Evolutionary conservation across 1,140 invertebrate species (phyloP), one percentile per base, ranked within the genome.

Genomic region (Mya arenaria): DNA sequence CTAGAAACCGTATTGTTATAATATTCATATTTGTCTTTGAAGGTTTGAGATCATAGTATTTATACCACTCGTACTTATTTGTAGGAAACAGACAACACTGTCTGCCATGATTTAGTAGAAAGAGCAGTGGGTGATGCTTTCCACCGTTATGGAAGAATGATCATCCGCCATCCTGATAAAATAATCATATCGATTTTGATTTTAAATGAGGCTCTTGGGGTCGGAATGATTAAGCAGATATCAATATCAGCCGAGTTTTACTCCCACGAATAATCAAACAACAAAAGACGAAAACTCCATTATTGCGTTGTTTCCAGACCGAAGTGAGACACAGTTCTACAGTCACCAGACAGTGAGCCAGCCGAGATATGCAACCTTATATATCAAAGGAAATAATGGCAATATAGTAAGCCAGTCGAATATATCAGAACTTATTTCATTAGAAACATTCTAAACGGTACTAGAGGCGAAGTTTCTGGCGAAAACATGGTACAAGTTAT

Each of bases 201-300:
- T 48, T 79, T 85, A 19, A 84, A 84, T n/a, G 52, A 37, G 48
- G 73, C 83, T 13, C 82, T 86, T 5, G 86, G 65, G 3, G 66
- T 87, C 8, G 87, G 80, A 44, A 82, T 86, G 74, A 72, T 87
- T 8, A 78, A 81, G n/a, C 30, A 5, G 30, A 62, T 13, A 56
- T 63, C 30, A 73, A 75, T 37, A 65, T 82, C 5, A 68, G 78
- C 37, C 39, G 60, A 17, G 78, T 77, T 84, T 82, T 30, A 84
- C 78, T 30, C 52, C 71, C 15, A 56, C 60, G 30, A 55, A 55
- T 17, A 73, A 55, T 25, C 71, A 73, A 58, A 55, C 71, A 5
- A 73, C 32, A 17, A 73, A 56, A 58, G 71, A 73, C 32, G 25
- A 30, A 4, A 36, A 58, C 32, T 36, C 23, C 37, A n/a, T 73